These are phyloP conservation scores for Cyprinella venusta DNA, from an alignment of 2,797 vertebrate genomes.

Conservation along the genomic window DNA sequence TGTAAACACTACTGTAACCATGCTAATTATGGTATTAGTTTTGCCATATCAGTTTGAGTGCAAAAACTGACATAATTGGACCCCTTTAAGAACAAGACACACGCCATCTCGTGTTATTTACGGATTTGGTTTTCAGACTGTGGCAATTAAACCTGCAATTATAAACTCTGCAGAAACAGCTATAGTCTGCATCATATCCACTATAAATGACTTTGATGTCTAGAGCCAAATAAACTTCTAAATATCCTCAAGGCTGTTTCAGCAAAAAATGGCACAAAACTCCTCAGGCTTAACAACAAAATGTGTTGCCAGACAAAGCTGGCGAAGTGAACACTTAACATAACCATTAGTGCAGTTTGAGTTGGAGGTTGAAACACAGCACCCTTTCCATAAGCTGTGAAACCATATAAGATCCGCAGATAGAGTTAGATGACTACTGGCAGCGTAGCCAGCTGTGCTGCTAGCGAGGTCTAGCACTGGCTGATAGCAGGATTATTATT, in stretches of 20 bases:
- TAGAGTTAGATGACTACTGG: constrained; percentile 65
- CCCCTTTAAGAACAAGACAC: constrained; percentile 4
- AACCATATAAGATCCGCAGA: constrained; percentile 66
- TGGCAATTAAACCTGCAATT: constrained; percentile 32
- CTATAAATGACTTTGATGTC: constrained; percentile 29
- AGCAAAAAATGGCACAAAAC: constrained; percentile 40
- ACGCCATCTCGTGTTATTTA: not conserved
- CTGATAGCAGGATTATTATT: constrained; percentile 72
- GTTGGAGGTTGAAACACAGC: constrained; percentile 42
- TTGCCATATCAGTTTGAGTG: not conserved
- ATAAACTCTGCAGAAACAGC: constrained; percentile 26
- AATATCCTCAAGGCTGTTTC: constrained; percentile 33
- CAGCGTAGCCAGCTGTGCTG: constrained; percentile 70
- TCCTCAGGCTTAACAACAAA: constrained; percentile 29
- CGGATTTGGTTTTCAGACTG: not conserved
- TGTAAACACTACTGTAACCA: not conserved
- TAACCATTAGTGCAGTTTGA: constrained; percentile 49
- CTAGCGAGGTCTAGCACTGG: constrained; percentile 62
- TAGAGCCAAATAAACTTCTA: constrained; percentile 34
- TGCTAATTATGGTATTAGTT: not conserved
- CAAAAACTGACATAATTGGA: not conserved
- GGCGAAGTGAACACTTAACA: constrained; percentile 27
- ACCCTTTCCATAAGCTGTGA: constrained; percentile 27
- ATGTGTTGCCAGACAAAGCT: constrained; percentile 32
- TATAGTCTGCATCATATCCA: not conserved